Conservation (phyloP, 1,140 invertebrate species). For the Zaprionus inermis region DNA sequence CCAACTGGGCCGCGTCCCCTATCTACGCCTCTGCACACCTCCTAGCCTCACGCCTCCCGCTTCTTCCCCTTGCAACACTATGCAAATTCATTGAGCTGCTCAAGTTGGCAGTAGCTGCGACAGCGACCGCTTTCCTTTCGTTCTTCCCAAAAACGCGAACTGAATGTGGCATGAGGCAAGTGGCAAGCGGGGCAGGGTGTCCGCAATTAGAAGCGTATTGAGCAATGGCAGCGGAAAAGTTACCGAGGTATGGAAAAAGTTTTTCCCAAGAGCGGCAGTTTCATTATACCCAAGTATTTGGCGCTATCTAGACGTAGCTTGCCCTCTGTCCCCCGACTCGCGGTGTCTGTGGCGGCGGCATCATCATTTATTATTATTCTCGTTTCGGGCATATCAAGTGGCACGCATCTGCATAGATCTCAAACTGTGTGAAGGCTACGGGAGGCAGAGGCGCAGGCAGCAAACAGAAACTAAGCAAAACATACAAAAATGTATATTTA, state of each 20-base stretch:
- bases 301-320: slow-evolving; percentile 12
- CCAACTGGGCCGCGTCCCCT: background rate
- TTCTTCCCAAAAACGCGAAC: slow-evolving; percentile 42
- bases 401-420: slow-evolving; percentile 59
- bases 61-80: slow-evolving; percentile 14
- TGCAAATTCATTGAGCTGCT: slow-evolving; percentile 74
- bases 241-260: slow-evolving; percentile 64
- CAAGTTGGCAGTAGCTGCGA: no score
- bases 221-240: slow-evolving; percentile 68
- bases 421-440: slow-evolving; percentile 72
- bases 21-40: background rate
- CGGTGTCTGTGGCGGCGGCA: slow-evolving; percentile 29
- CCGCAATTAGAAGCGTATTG: slow-evolving; percentile 76
- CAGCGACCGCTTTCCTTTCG: background rate
- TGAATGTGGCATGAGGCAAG: slow-evolving; percentile 54
- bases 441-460: background rate
- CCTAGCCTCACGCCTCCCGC: background rate
- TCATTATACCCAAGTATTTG: slow-evolving; percentile 47
- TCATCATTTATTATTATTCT: slow-evolving; percentile 73
- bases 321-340: background rate
- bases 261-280: slow-evolving; percentile 45
- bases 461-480: slow-evolving; percentile 12
- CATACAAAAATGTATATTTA: slow-evolving; percentile 46
- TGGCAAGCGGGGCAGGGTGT: slow-evolving; percentile 49
- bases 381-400: slow-evolving; percentile 74